phyloP scores from a whole-genome alignment of 2,888 invertebrate species.

The Stramonita haemastoma region DNA sequence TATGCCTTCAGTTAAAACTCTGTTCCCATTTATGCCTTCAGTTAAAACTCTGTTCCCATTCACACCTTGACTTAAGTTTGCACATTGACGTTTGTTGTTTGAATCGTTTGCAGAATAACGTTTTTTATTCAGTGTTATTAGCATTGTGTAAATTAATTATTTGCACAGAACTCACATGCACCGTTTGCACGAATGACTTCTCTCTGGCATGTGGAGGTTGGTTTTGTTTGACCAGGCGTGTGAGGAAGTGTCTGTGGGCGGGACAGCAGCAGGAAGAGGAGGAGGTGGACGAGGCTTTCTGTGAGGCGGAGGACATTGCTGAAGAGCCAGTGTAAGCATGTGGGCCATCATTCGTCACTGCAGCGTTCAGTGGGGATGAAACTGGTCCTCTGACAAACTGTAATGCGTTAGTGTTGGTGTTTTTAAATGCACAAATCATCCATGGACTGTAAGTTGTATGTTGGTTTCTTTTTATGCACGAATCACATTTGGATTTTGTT shows the following conservation, averaged over 20 bases:
- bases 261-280: too few species aligned
- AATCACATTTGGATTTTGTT: too few species aligned
- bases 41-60: too few species aligned
- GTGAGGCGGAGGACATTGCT: not conserved
- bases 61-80: not conserved
- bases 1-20: too few species aligned
- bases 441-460: too few species aligned
- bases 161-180: not conserved
- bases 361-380: not conserved
- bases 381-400: not conserved
- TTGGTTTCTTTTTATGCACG: too few species aligned
- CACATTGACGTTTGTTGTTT: not conserved
- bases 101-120: not conserved
- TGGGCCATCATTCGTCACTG: not conserved
- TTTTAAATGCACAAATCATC: too few species aligned
- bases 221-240: not conserved
- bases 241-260: conserved; percentile 29
- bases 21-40: too few species aligned
- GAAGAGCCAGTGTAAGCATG: conserved; percentile 19
- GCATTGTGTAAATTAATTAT: not conserved
- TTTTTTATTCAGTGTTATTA: not conserved
- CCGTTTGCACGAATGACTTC: not conserved
- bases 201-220: not conserved
- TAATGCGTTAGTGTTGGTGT: too few species aligned
- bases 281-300: not conserved